A percentile compares a stretch with the other conserved stretches of the same genome.
These are phyloP conservation scores for Shargacucullia verbasci DNA, from an alignment of 2,888 invertebrate species.

Conservation along the genomic window DNA sequence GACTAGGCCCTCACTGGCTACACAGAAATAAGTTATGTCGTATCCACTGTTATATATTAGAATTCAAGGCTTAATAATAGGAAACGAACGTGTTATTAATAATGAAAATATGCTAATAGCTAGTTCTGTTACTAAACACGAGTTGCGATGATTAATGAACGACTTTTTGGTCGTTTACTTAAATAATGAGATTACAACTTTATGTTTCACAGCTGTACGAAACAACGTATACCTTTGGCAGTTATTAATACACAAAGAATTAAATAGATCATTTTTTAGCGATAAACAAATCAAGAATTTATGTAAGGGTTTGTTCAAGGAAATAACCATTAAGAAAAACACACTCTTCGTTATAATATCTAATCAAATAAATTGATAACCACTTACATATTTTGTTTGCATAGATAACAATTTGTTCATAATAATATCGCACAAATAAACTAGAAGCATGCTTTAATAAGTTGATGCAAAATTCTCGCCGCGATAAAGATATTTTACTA, in stretches of 20 bases:
- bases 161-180: conserved; percentile 75
- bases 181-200: conserved; percentile 68
- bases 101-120: conserved; percentile 83
- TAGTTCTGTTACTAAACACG: conserved; percentile 67
- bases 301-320: too few relatives aligned
- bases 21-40: too few relatives aligned
- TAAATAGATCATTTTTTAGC: too few relatives aligned
- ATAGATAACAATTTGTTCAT: conserved; percentile 7
- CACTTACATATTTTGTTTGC: conserved; percentile 7
- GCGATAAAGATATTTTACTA: conserved; percentile 34
- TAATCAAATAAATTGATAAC: background rate
- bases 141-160: conserved; percentile 82
- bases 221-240: conserved; percentile 20
- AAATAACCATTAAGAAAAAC: too few relatives aligned
- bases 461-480: conserved; percentile 26
- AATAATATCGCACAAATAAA: conserved; percentile 24
- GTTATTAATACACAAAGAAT: conserved; percentile 28
- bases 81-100: conserved; percentile 66
- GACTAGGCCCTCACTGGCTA: too few relatives aligned
- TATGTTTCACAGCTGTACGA: conserved; percentile 28
- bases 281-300: too few relatives aligned
- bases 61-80: conserved; percentile 60
- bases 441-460: conserved; percentile 19
- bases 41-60: conserved; percentile 22
- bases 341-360: background rate